Evolutionary conservation across 2,113 vertebrate genomes (phyloP), one percentile per base, ranked within the genome.

Genomic region (Orthochromis malagaraziensis): DNA sequence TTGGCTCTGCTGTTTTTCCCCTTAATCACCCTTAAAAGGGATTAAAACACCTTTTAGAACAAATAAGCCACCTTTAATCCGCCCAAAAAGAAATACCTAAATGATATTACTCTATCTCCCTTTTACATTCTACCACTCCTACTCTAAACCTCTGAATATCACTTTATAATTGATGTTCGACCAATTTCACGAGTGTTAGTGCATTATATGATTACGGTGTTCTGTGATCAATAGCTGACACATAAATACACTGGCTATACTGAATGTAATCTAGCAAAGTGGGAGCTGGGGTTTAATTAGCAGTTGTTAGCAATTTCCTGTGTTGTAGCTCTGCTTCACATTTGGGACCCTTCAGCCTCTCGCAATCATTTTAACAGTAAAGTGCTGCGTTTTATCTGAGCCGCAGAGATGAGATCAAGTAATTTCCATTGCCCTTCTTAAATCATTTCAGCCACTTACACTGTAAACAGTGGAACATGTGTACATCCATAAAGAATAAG

Each of bases 211-310:
- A 91, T 91, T 89, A 87, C 86, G 65, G 79, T 6, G 49, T 12
- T 81, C 65, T 31, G 51, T 84, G 89, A 95, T 95, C 93, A 91
- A 94, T 92, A 89, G 85, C 85, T 83, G 86, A 86, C 90, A 85
- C 87, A 85, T 91, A 88, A 93, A 93, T 89, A 90, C 7, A 58
- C 55, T 7, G 68, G 6, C 83, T 33, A 21, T 49, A 87, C 79
- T 83, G 89, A 40, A 87, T 89, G 45, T 65, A 92, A 93, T 93
- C 88, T 90, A 26, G 70, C 81, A 75, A 89, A 94, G 91, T 90
- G 90, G 90, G 77, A 87, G 83, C 84, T 35, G 21, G 42, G 84
- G 33, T 88, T 93, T 93, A 92, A 95, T 95, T 91, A 94, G 85
- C 63, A 19, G 33, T 85, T 81, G 75, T 86, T 89, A 86, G 92